Evolutionary conservation across 2,797 vertebrate genomes (phyloP).

Genomic region (Oophaga sylvatica): DNA sequence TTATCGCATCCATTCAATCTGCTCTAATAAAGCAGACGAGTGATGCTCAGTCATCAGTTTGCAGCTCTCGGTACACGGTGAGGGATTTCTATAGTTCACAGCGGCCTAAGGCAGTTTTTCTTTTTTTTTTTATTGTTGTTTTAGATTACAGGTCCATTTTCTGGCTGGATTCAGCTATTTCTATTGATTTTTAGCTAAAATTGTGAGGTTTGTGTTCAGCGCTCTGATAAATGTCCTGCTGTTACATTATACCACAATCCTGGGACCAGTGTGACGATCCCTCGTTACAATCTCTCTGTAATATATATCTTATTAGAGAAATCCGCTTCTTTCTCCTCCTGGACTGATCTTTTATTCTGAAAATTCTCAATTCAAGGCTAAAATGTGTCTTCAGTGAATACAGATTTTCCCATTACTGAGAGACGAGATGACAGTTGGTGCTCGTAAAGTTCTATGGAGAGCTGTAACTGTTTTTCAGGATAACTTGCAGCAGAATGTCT

Average conservation of each 20-base stretch:
- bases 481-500: too few species aligned
- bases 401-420: too few species aligned
- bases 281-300: too few species aligned
- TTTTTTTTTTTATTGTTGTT: not conserved
- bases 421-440: too few species aligned
- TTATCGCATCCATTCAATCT: slow-evolving; percentile 16
- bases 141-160: not conserved
- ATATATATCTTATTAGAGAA: too few species aligned
- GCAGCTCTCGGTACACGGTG: not conserved
- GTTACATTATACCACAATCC: not conserved
- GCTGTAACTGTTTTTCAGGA: too few species aligned
- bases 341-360: too few species aligned
- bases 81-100: not conserved
- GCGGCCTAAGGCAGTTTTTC: not conserved
- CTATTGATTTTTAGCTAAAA: not conserved
- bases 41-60: not conserved
- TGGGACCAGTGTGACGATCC: too few species aligned
- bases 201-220: not conserved
- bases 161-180: not conserved
- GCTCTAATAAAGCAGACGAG: slow-evolving; percentile 6
- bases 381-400: too few species aligned
- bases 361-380: too few species aligned
- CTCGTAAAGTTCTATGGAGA: too few species aligned
- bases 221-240: not conserved
- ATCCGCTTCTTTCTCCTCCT: too few species aligned